These are phyloP conservation scores for Kuschelorhynchus macadamiae DNA, from an alignment of 2,888 invertebrate species.

Conservation along the genomic window DNA sequence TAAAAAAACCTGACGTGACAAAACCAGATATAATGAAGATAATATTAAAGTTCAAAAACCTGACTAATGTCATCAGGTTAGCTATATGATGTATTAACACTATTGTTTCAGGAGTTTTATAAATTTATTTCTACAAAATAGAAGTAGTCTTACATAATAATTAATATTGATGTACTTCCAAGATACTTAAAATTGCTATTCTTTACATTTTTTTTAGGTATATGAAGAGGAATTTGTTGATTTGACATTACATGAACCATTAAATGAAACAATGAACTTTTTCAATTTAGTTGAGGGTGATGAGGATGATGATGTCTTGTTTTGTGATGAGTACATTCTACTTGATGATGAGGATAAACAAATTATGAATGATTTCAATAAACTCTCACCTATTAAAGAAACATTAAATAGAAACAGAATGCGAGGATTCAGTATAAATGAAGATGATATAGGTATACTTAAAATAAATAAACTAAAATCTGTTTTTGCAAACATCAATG, in stretches of 20 bases:
- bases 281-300: constrained; percentile 56
- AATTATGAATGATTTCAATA: constrained; percentile 25
- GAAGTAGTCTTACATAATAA: too few relatives aligned
- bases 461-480: too few relatives aligned
- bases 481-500: too few relatives aligned
- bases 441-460: constrained; percentile 38
- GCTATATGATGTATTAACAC: too few relatives aligned
- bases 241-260: constrained; percentile 50
- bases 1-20: too few relatives aligned
- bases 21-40: too few relatives aligned
- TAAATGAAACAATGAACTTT: constrained; percentile 48
- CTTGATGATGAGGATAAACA: constrained; percentile 49
- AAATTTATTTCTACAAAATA: too few relatives aligned
- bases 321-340: constrained; percentile 59
- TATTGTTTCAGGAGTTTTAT: too few relatives aligned
- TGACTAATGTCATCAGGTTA: too few relatives aligned
- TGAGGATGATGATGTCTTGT: constrained; percentile 56
- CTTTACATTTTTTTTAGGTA: constrained; percentile 38
- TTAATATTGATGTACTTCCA: too few relatives aligned
- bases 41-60: too few relatives aligned
- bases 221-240: constrained; percentile 58
- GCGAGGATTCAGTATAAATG: constrained; percentile 44
- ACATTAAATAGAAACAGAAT: constrained; percentile 26
- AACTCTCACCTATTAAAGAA: constrained; percentile 27
- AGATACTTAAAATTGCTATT: too few relatives aligned